Base-by-base conservation (phyloP, 2,797 vertebrate genomes). In the Lutjanus argentimaculatus region DNA sequence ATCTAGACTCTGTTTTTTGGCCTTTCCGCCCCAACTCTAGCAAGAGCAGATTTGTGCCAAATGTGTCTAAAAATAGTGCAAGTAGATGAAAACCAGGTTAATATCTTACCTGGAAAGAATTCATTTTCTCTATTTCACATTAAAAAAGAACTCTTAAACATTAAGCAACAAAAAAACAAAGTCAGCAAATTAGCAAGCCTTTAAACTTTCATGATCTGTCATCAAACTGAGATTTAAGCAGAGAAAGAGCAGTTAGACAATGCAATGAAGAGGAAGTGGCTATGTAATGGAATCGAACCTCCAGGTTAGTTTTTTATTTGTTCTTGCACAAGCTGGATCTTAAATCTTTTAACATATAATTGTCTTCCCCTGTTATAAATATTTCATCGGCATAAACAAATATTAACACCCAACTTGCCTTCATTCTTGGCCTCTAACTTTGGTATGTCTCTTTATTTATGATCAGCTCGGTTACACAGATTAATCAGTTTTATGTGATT, bases 391-490 rank as follows among this genome's bases (percentile, higher is more conserved):
- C 48, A 59, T 59, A 76, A 87, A 84, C 85, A 55, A 55, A 36
- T 72, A 79, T 48, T 70, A 84, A 81, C 61, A 71, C 67, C 76
- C 70, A 65, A 79, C 22, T 57, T 80, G 70, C 80, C 78, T 79
- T 61, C 62, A 78, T 62, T 73, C 7, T 15, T 63, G 63, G 25
- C n/a, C 11, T 67, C n/a, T 30, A 53, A 48, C 58, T 30, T 63
- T 69, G 11, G n/a, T 48, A 74, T 8, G 53, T 61, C 58, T 83
- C 67, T 77, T 80, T 58, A 67, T 51, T 71, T 55, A 69, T 55
- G 67, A 75, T 61, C 52, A 67, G 75, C 67, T 59, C 46, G 71
- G 83, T 80, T 73, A 62, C 22, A 80, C 72, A 77, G 69, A 75
- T 84, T 62, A 81, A 82, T 78, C 52, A 15, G n/a, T 73, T 21